Conservation (phyloP, 1,140 invertebrate genomes). For the Paramacrobiotus metropolitanus region DNA sequence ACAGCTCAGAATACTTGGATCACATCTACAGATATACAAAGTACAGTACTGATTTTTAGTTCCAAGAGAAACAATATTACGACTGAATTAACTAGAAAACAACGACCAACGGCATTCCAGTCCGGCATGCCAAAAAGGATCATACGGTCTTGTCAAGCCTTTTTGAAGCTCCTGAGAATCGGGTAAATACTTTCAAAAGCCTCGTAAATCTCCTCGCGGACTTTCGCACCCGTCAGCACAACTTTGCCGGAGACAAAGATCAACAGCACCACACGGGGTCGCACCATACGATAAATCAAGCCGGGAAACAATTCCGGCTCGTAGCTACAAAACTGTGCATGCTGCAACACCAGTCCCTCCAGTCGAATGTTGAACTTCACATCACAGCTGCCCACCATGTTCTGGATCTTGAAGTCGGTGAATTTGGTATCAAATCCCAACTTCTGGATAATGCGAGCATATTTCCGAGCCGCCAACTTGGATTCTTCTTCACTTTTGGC, state of each 20-base stretch:
- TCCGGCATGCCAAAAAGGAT: no score
- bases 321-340: conserved; percentile 62
- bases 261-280: conserved; percentile 91
- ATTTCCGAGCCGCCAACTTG: conserved; percentile 82
- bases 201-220: conserved; percentile 91
- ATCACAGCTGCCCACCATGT: conserved; percentile 99
- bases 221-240: conserved; percentile 88
- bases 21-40: no score
- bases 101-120: no score
- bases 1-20: no score
- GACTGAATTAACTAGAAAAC: no score
- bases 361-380: conserved; percentile 95
- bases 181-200: conserved; percentile 99
- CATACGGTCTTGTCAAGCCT: no score
- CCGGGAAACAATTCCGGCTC: conserved; percentile 71
- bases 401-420: conserved; percentile 98
- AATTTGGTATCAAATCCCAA: conserved; percentile 63
- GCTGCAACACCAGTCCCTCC: conserved; percentile 84
- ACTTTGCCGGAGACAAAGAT: conserved; percentile 98
- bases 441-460: conserved; percentile 97
- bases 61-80: no score
- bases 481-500: conserved; percentile 98
- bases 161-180: conserved; percentile 95
- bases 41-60: no score
- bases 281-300: conserved; percentile 96